Conservation (phyloP, 2,113 vertebrate genomes). For the Eulemur rufifrons region DNA sequence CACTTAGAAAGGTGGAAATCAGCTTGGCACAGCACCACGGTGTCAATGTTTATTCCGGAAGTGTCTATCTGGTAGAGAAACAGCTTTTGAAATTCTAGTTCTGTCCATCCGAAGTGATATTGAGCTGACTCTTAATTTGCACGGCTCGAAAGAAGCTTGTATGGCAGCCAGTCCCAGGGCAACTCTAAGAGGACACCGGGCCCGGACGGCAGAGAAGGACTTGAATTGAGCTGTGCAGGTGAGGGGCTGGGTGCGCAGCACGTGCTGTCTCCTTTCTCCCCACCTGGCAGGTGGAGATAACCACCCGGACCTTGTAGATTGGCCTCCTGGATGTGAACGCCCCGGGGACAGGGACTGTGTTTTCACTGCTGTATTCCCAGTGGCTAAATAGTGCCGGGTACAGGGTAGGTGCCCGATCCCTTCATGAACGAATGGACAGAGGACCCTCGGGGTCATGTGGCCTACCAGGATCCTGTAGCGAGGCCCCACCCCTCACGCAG, state of each 20-base stretch:
- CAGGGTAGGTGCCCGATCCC: neutral
- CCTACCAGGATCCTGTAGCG: neutral
- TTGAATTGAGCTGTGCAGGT: neutral
- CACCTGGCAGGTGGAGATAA: neutral
- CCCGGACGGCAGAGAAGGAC: neutral
- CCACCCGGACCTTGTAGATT: neutral
- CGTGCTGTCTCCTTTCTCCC: neutral
- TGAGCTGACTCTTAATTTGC: no score
- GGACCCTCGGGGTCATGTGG: rapidly evolving
- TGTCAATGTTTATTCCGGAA: neutral
- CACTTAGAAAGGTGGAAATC: neutral
- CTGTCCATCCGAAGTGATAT: rapidly evolving
- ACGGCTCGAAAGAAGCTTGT: neutral
- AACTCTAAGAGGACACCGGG: neutral
- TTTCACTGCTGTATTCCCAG: neutral
- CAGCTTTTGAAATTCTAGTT: neutral
- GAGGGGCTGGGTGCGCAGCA: rapidly evolving
- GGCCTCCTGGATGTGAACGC: neutral
- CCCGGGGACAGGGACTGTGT: no score
- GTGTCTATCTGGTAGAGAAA: neutral
- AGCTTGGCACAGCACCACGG: neutral
- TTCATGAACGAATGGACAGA: neutral
- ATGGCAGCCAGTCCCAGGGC: neutral
- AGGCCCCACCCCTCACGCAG: neutral
- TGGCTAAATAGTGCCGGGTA: rapidly evolving